These are phyloP conservation scores for Nibea albiflora DNA, from an alignment of 2,113 vertebrate species.

Conservation along the genomic window DNA sequence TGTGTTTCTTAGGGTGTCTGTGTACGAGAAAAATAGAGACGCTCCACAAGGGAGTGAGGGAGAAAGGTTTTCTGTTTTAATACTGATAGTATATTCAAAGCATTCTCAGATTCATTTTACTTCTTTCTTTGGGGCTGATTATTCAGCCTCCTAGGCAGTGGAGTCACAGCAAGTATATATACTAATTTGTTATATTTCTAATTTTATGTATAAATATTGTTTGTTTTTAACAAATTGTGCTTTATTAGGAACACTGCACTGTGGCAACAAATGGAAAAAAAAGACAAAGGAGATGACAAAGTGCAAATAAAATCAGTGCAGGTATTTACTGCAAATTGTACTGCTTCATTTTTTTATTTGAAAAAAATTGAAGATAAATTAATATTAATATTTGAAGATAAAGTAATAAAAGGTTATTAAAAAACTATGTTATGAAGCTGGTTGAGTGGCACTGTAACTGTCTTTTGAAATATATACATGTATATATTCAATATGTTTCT, in stretches of 20 bases:
- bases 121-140: background rate
- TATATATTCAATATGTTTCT: too few species aligned
- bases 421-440: background rate
- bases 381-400: background rate
- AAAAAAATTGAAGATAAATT: background rate
- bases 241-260: background rate
- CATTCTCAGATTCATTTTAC: background rate
- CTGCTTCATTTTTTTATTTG: background rate
- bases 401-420: background rate
- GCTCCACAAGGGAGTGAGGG: background rate
- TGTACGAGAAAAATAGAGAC: slow-evolving; percentile 7
- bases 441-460: background rate
- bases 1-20: slow-evolving; percentile 26
- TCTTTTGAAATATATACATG: too few species aligned
- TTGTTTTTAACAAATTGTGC: background rate
- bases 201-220: background rate
- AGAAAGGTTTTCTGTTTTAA: slow-evolving; percentile 8
- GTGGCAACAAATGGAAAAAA: background rate
- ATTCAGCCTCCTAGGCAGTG: background rate
- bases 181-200: too few species aligned
- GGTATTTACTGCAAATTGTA: background rate
- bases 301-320: background rate
- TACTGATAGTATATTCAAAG: slow-evolving; percentile 14
- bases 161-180: background rate
- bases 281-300: background rate